Base-by-base conservation (phyloP, 1,140 invertebrate genomes). In the Olivierus martensii region DNA sequence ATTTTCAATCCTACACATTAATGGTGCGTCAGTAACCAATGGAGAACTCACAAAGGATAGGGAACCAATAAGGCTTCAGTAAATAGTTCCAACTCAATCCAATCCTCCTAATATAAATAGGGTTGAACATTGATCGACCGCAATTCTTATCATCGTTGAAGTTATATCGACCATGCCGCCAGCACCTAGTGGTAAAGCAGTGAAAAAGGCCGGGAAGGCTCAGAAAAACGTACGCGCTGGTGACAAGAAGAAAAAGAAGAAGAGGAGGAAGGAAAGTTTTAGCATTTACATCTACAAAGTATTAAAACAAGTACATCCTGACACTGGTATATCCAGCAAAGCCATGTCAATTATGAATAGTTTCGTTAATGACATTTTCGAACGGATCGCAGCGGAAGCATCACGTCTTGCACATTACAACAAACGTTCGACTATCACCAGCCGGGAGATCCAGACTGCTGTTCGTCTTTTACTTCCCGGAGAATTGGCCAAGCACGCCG, bases 261-360 rank as follows among this genome's bases (percentile, higher is more conserved):
- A 43, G 35, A 60, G 43, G 66, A 75, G 75, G 70, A 80, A 78
- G 70, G 75, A 81, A 61, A 76, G 70, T 54, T 84, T 81, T 68
- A 73, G 53, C 84, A 78, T 79, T 49, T 83, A 83, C 66, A 72
- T 81, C n/a, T 80, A 79, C 67, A 83, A 82, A 61, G 71, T 84
- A 14, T 61, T 85, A 61, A 79, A 81, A 59, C 78, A 81, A 63
- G 79, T 82, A 68, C 81, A 81, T 64, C 78, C 78, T 2, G 74
- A 79, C 61, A 81, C 77, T 52, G 79, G 80, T 35, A 77, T 83
- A 38, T 80, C 77, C 17, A 55, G 39, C 7, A 46, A 61, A 63
- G 53, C 51, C 7, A 55, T 55, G 53, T 55, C 51, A n/a, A 53
- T 55, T 15, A 55, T 55, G 53, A 55, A 55, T 41, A 36, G 12